phyloP scores from a whole-genome alignment of 2,888 invertebrate genomes.

The Xestoiulus laeticollis region DNA sequence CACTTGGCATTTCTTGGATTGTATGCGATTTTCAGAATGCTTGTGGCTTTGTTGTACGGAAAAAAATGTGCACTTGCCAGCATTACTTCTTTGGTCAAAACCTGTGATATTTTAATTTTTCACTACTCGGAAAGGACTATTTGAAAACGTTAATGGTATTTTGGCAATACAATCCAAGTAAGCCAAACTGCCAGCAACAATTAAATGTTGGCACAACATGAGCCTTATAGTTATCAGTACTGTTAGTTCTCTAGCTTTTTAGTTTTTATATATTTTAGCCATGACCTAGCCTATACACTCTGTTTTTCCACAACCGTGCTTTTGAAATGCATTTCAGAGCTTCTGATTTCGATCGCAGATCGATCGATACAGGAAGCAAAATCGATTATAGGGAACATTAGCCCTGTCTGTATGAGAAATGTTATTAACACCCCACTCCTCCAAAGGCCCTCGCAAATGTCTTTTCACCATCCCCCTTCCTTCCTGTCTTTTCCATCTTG shows the following conservation, averaged over 20 bases:
- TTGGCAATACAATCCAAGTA: too few species aligned
- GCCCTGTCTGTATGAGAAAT: background rate
- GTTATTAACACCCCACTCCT: background rate
- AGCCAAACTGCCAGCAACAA: too few species aligned
- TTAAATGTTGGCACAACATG: too few species aligned
- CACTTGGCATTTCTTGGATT: background rate
- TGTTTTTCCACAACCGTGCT: background rate
- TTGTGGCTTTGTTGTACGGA: background rate
- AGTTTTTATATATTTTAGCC: background rate
- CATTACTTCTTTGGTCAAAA: background rate
- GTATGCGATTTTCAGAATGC: background rate
- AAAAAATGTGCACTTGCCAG: background rate
- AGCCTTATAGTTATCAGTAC: too few species aligned
- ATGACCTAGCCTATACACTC: background rate
- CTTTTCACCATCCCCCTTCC: background rate
- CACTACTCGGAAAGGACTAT: background rate
- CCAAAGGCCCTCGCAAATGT: background rate
- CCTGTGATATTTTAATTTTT: too few species aligned
- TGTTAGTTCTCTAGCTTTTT: background rate
- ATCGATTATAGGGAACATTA: conserved; percentile 18
- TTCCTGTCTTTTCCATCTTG: background rate
- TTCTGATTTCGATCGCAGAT: background rate
- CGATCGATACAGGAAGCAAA: conserved; percentile 26
- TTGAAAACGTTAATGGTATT: background rate
- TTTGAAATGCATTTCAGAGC: background rate